A percentile compares a stretch with the other conserved stretches of the same genome.
phyloP scores from a whole-genome alignment of 2,888 invertebrate genomes.

The Erebia ligea region DNA sequence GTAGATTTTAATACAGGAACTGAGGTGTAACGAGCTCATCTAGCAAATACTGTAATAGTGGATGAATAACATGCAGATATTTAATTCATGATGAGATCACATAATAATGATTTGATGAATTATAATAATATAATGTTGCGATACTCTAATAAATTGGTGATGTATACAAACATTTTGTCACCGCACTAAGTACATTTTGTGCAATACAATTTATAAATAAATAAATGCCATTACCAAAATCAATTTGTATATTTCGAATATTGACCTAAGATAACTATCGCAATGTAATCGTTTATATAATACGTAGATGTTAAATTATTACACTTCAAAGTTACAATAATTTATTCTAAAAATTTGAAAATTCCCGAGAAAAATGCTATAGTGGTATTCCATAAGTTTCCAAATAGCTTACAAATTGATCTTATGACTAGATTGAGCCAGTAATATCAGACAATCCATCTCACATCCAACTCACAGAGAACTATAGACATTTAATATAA shows the following conservation, averaged over 20 bases:
- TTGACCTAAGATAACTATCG: conserved; percentile 55
- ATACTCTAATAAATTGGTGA: conserved; percentile 57
- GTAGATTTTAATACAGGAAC: conserved; percentile 52
- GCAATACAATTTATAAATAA: conserved; percentile 73
- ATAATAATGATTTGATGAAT: conserved; percentile 58
- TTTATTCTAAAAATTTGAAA: conserved; percentile 67
- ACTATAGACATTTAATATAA: conserved; percentile 78
- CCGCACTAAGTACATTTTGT: conserved; percentile 80
- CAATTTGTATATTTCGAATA: conserved; percentile 61
- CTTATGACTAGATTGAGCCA: conserved; percentile 84
- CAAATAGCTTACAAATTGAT: conserved; percentile 76
- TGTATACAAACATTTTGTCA: conserved; percentile 54
- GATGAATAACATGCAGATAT: conserved; percentile 38
- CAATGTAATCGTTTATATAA: conserved; percentile 54
- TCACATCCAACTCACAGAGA: conserved; percentile 66
- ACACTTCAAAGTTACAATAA: conserved; percentile 46
- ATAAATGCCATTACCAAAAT: conserved; percentile 72
- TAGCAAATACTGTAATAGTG: conserved; percentile 54
- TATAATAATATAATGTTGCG: conserved; percentile 58
- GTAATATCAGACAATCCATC: conserved; percentile 69
- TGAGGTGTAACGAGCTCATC: conserved; percentile 50
- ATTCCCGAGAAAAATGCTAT: conserved; percentile 67
- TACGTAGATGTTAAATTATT: conserved; percentile 55
- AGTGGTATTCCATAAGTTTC: conserved; percentile 64
- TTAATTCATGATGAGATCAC: conserved; percentile 74